These are phyloP conservation scores for Ecliptopera silaceata DNA, from an alignment of 2,888 invertebrate species.

Conservation along the genomic window DNA sequence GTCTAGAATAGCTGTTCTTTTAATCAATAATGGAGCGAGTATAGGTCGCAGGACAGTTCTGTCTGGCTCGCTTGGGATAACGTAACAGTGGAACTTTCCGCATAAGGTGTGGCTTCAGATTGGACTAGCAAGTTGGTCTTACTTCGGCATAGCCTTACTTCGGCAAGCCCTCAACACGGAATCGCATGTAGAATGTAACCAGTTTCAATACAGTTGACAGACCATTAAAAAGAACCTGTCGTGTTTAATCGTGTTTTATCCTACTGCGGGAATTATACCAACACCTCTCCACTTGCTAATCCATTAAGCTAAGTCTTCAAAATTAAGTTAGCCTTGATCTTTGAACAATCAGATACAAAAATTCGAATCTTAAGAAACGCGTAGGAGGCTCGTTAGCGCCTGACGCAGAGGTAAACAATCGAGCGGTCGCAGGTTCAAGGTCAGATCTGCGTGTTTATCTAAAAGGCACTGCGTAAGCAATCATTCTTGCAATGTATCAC, in stretches of 20 bases:
- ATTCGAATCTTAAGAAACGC: conserved; percentile 11
- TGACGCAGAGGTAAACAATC: conserved; percentile 47
- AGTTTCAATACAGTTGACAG: too few species aligned
- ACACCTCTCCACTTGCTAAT: too few species aligned
- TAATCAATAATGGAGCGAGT: conserved; percentile 16
- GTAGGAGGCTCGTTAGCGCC: conserved; percentile 21
- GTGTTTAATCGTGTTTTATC: too few species aligned
- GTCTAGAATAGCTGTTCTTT: conserved; percentile 7
- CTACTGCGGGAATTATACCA: too few species aligned
- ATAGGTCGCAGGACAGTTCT: conserved; percentile 9
- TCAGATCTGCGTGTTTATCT: conserved; percentile 11
- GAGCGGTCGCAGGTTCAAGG: conserved; percentile 52
- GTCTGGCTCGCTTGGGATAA: background rate
- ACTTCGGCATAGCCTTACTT: background rate
- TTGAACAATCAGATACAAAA: background rate
- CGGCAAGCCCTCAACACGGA: background rate
- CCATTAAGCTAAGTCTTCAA: background rate
- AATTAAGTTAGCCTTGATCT: conserved; percentile 6
- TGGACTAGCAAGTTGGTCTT: background rate
- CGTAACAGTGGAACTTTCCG: background rate
- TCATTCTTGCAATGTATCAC: background rate
- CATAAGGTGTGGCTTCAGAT: background rate
- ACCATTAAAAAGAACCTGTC: too few species aligned
- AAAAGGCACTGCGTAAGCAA: conserved; percentile 9
- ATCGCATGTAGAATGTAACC: background rate